A percentile compares a stretch with the other conserved stretches of the same genome.
phyloP scores from a whole-genome alignment of 2,888 invertebrate genomes.

The Oscheius sp. region DNA sequence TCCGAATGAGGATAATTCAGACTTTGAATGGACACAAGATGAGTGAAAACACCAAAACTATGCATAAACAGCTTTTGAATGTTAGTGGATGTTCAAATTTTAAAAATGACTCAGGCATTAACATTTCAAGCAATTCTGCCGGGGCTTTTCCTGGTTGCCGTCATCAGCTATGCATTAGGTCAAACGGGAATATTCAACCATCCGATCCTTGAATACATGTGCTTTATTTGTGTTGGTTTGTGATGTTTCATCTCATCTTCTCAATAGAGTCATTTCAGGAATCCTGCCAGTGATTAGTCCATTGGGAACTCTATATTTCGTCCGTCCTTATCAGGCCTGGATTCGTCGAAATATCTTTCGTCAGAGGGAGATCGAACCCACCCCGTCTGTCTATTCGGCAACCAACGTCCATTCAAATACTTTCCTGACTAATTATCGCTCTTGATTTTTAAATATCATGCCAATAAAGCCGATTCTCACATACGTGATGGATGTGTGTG shows the following conservation, averaged over 20 bases:
- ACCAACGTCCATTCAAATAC: too few species aligned
- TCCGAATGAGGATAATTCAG: conserved; percentile 32
- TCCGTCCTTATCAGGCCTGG: neutral
- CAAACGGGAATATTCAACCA: conserved; percentile 33
- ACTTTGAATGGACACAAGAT: conserved; percentile 34
- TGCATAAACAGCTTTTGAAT: conserved; percentile 40
- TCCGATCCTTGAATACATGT: neutral
- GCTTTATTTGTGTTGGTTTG: neutral
- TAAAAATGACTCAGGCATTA: neutral
- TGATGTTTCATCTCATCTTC: too few species aligned
- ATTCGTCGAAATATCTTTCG: neutral
- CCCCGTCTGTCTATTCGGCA: neutral
- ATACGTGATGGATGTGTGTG: too few species aligned
- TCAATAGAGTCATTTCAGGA: neutral
- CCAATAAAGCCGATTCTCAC: too few species aligned
- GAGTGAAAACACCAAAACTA: conserved; percentile 35
- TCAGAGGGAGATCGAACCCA: neutral
- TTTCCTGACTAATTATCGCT: too few species aligned
- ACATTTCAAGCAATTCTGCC: conserved; percentile 31
- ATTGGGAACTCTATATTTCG: neutral
- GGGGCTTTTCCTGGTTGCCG: conserved; percentile 33
- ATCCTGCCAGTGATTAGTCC: neutral
- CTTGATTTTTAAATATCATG: too few species aligned
- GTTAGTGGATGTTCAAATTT: conserved; percentile 16
- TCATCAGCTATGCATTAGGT: conserved; percentile 37